A percentile compares a stretch with the other conserved stretches of the same genome.
Evolutionary conservation across 2,888 invertebrate species (phyloP).

Genomic region (Rhagophthalmus giganteus): DNA sequence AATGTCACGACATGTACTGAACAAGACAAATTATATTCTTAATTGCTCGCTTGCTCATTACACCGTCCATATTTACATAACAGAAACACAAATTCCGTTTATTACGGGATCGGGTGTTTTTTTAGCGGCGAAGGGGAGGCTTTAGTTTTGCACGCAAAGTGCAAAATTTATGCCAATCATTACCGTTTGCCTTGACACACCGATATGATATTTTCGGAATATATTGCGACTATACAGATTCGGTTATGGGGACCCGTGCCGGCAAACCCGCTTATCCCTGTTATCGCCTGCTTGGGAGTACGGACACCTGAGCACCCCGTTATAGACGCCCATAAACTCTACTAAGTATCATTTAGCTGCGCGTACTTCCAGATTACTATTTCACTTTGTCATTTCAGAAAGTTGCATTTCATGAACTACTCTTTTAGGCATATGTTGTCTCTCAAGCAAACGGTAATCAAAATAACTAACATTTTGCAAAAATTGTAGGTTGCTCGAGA

Average conservation of each 20-base stretch:
- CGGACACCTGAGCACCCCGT: conserved; percentile 52
- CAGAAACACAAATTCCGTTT: conserved; percentile 40
- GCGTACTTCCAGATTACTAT: conserved; percentile 32
- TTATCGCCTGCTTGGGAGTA: conserved; percentile 55
- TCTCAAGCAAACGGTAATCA: no score
- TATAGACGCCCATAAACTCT: conserved; percentile 39
- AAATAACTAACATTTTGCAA: no score
- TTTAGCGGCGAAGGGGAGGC: conserved; percentile 26
- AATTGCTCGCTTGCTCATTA: conserved; percentile 41
- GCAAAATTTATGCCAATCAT: conserved; percentile 57
- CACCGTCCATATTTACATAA: conserved; percentile 36
- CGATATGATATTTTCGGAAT: conserved; percentile 53
- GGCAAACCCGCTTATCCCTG: conserved; percentile 53
- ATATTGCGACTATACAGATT: conserved; percentile 41
- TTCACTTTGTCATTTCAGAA: conserved; percentile 33
- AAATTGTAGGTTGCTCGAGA: no score
- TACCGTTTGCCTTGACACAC: conserved; percentile 55
- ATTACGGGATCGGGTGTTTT: conserved; percentile 35
- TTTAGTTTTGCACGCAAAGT: conserved; percentile 42
- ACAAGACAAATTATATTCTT: conserved; percentile 45
- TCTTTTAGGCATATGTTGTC: no score
- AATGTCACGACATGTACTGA: conserved; percentile 38
- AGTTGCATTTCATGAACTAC: conserved; percentile 19
- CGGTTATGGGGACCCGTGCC: conserved; percentile 50
- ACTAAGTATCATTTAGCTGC: conserved; percentile 38